Evolutionary conservation across 2,113 vertebrate species (phyloP), one percentile per base, ranked within the genome.

Genomic region (Alethe castanea): DNA sequence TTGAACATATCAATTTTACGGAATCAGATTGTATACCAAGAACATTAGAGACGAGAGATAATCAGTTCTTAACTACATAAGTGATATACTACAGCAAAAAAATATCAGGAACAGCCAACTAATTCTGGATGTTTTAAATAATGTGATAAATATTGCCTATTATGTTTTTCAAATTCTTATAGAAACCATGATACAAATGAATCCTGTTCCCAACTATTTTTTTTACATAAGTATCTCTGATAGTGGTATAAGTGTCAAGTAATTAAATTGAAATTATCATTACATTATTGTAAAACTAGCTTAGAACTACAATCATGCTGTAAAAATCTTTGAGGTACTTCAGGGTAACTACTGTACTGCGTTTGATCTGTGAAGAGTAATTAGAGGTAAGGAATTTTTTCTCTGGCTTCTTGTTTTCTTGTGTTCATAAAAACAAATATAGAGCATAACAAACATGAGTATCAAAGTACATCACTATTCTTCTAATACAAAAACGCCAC

Each of bases 201-300:
- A 64, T 69, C 40, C 4, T 36, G 40, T 1, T 5, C 3, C 13
- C 8, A 45, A 60, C 4, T 38, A 1, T 1, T 47, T 1, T 47
- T 90, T 88, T 88, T 42, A 16, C 31, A 11, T 29, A 8, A 20
- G 2, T 52, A 6, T 26, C 8, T 61, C 22, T 73, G 5, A 61
- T 31, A 86, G 77, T 14, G 8, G 18, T 3, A 19, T 47, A 80
- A 71, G 20, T 64, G 47, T 12, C 6, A 86, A 38, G 26, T 40
- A 81, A 70, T 53, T 91, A 0, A 38, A 65, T 4, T 83, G 36
- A 61, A 84, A 73, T 65, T 38, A 61, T 72, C 10, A 48, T 7
- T 29, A 36, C 2, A 8, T 23, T 29, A n/a, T 25, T 65, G 5
- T 28, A 61, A 94, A 90, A 47, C 8, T 6, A 38, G 18, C 64